phyloP scores from a whole-genome alignment of 2,797 vertebrate species.

The Serranus cabrilla region DNA sequence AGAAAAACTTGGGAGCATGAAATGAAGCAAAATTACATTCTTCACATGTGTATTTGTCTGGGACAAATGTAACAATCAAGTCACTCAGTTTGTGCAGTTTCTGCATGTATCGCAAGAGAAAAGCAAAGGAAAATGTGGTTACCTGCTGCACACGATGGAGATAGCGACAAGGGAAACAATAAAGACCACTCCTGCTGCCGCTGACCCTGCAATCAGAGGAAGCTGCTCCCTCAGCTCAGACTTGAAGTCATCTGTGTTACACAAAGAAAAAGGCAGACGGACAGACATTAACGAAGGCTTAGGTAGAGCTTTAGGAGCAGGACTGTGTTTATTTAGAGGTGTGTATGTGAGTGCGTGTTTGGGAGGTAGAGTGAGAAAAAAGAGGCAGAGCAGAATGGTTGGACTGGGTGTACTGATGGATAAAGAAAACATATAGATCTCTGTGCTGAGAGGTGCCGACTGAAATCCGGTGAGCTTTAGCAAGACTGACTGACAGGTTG shows the following conservation, averaged over 20 bases:
- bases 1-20: not conserved
- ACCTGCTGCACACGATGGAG: conserved; percentile 99
- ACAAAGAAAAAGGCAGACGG: conserved; percentile 48
- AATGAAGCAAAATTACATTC: not conserved
- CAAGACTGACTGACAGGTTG: conserved; percentile 64
- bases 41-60: not conserved
- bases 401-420: conserved; percentile 49
- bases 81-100: not conserved
- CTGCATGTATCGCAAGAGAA: not conserved
- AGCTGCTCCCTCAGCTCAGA: conserved; percentile 97
- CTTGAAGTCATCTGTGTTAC: conserved; percentile 94
- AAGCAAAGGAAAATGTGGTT: conserved; percentile 41
- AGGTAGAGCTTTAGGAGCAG: conserved; percentile 13
- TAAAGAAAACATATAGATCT: conserved; percentile 65
- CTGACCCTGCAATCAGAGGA: conserved; percentile 96
- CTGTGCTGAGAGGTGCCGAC: conserved; percentile 52
- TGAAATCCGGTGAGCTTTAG: conserved; percentile 62
- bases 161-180: conserved; percentile 97
- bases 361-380: conserved; percentile 5
- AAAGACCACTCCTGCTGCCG: conserved; percentile 96
- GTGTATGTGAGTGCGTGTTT: conserved; percentile 25
- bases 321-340: conserved; percentile 17
- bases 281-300: conserved; percentile 24
- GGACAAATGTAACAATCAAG: not conserved
- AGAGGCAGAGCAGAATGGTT: conserved; percentile 28